A percentile compares a stretch with the other conserved stretches of the same genome.
phyloP scores from a whole-genome alignment of 2,113 vertebrate species.

The Theropithecus gelada region DNA sequence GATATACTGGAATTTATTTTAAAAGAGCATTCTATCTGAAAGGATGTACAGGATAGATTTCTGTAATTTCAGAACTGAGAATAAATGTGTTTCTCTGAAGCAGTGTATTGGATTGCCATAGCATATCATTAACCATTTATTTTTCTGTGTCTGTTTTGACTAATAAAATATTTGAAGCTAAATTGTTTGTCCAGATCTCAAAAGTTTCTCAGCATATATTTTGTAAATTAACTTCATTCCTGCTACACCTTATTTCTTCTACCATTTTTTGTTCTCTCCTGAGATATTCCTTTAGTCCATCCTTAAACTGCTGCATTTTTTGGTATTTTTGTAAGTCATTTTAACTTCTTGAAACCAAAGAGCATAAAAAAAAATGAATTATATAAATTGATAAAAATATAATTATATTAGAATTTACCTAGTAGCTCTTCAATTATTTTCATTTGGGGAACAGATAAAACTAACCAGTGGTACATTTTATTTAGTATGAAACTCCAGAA shows the following conservation, averaged over 20 bases:
- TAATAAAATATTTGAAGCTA: neutral
- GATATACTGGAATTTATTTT: neutral
- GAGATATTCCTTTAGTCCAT: neutral
- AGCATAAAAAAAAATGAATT: neutral
- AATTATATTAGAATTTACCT: neutral
- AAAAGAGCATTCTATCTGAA: neutral
- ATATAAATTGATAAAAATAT: neutral
- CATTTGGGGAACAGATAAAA: neutral
- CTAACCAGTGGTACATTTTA: neutral
- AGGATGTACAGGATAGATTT: neutral
- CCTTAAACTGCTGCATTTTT: neutral
- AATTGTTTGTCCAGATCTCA: neutral
- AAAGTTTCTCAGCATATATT: neutral
- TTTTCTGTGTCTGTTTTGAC: neutral
- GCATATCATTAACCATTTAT: neutral
- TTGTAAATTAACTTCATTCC: neutral
- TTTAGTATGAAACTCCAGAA: conserved; percentile 29
- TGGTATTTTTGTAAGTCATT: neutral
- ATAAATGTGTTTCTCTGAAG: neutral
- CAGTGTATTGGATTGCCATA: neutral
- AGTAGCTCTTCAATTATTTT: neutral
- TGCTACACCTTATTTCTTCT: neutral
- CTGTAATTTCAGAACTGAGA: neutral
- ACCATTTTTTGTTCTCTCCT: neutral
- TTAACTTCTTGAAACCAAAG: neutral